Base-by-base conservation (phyloP, 2,888 invertebrate genomes). In the Chorisops tibialis region DNA sequence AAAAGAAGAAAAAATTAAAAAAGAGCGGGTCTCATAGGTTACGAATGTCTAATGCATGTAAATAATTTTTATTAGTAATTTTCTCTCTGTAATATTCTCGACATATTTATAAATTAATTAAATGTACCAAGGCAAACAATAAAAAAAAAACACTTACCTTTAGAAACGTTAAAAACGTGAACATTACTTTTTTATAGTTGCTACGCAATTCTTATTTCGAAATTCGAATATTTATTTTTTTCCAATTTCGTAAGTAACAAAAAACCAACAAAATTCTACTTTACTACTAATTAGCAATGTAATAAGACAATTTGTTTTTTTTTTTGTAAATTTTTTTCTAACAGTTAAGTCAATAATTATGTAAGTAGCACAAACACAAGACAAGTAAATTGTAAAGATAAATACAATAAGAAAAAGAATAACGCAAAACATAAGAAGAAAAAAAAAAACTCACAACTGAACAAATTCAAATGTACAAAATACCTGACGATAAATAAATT, bases 391-490 rank as follows among this genome's bases (percentile, higher is more conserved):
- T 50, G 41, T 56, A 30, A 56, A 56, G 41, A 39, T 41, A 56
- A 41, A 47, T n/a, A n/a, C n/a, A n/a, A n/a, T 47, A 21, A n/a
- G 30, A 24, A 56, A 45, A 56, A 39, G 14, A n/a, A 19, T 22
- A 54, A 24, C 14, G 14, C 21, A 48, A 48, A 48, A 48, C 30
- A 30, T 7, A 5, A 22, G 14, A 22, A 21, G n/a, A 21, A n/a
- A 12, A 18, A 9, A 21, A 48, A 14, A 16, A 35, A 37, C 30
- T 45, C 35, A 56, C 43, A 56, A 56, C 56, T 56, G 56, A 56
- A 56, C 45, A 56, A 45, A 56, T 56, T 30, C 43, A 56, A 56
- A 56, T 43, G 56, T 56, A 56, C 56, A 56, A 56, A 56, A 56
- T 45, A 56, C 56, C 43, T 56, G 41, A 56, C 30, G 30, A 30